Evolutionary conservation across 2,888 invertebrate genomes (phyloP).

Genomic region (Leptinotarsa haldemani): DNA sequence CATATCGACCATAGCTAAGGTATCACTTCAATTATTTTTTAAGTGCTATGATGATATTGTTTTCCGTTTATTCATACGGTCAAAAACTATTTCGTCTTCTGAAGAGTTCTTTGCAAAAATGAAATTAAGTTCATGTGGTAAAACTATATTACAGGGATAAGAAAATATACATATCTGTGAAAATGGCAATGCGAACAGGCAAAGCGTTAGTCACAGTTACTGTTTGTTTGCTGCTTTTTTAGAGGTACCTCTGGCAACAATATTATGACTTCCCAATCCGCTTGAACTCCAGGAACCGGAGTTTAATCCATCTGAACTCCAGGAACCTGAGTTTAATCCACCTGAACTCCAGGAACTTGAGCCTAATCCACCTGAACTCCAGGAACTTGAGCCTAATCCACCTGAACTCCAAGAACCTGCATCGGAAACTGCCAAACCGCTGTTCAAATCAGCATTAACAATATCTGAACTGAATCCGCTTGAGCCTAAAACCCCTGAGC

Average conservation of each 20-base stretch:
- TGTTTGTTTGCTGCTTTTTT: constrained; percentile 24
- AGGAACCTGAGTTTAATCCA: background rate
- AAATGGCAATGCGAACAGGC: background rate
- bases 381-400: background rate
- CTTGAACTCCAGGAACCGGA: constrained; percentile 12
- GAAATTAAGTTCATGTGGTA: background rate
- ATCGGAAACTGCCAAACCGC: constrained; percentile 2
- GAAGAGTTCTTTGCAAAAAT: background rate
- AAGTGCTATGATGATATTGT: no score
- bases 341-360: constrained; percentile 2
- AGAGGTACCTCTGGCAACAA: constrained; percentile 24
- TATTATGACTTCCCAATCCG: constrained; percentile 25
- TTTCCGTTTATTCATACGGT: no score
- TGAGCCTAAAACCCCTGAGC: constrained; percentile 4
- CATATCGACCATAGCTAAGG: no score
- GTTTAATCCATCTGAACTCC: background rate
- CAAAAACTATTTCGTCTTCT: background rate
- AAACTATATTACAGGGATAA: background rate
- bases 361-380: background rate
- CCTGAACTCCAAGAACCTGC: constrained; percentile 4
- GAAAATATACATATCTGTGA: constrained; percentile 4
- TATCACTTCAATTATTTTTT: no score
- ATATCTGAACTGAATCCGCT: constrained; percentile 6
- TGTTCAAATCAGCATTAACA: constrained; percentile 19
- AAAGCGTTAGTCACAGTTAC: constrained; percentile 14